phyloP scores from a whole-genome alignment of 2,797 vertebrate species.

The Sebastes trivittatus region DNA sequence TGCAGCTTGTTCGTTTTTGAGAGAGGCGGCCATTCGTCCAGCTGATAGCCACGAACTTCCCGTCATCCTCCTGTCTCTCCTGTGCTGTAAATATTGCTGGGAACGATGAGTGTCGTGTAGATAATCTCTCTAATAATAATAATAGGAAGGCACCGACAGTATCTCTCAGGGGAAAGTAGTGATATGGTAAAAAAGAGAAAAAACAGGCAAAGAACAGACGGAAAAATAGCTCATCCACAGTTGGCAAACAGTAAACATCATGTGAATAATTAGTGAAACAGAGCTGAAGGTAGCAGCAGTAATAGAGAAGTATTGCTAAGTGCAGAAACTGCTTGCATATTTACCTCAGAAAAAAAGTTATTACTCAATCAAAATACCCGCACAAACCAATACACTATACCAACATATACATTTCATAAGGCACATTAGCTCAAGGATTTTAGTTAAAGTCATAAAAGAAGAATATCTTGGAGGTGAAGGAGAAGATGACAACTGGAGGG shows the following conservation, averaged over 20 bases:
- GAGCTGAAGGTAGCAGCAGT: constrained; percentile 41
- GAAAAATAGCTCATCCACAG: constrained; percentile 20
- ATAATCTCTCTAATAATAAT: neutral
- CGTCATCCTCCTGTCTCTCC: neutral
- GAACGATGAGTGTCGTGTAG: neutral
- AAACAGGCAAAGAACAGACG: neutral
- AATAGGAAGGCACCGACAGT: constrained; percentile 40
- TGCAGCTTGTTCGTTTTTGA: constrained; percentile 21
- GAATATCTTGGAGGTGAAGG: constrained; percentile 26
- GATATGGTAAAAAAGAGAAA: neutral
- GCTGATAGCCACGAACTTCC: neutral
- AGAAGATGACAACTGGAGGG: neutral
- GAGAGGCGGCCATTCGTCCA: neutral
- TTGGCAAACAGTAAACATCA: constrained; percentile 16
- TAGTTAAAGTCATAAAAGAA: constrained; percentile 29
- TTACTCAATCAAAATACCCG: constrained; percentile 51
- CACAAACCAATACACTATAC: constrained; percentile 46
- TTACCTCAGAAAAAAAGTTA: constrained; percentile 42
- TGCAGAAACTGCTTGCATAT: constrained; percentile 64
- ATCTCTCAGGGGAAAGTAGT: constrained; percentile 4
- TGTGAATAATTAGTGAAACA: constrained; percentile 39
- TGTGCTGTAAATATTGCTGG: constrained; percentile 10
- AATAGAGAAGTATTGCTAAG: constrained; percentile 57
- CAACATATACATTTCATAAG: constrained; percentile 58
- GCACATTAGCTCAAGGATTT: constrained; percentile 67